These are phyloP conservation scores for Tyto alba DNA, from an alignment of 2,113 vertebrate genomes.

Conservation along the genomic window DNA sequence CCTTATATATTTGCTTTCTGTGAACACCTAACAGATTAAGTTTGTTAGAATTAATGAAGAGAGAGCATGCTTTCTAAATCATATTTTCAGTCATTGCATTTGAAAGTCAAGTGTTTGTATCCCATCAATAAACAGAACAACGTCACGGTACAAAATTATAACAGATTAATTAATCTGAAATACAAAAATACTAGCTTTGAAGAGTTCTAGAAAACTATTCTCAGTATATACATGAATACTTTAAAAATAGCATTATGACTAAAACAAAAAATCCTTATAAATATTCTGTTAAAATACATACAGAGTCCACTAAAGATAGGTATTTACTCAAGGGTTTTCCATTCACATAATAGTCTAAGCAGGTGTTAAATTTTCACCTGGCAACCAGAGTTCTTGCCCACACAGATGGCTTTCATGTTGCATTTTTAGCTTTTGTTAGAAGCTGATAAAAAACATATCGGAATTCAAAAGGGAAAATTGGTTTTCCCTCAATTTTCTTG, in stretches of 20 bases:
- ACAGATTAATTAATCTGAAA: background rate
- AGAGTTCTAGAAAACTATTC: background rate
- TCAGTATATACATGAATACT: background rate
- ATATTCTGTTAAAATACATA: background rate
- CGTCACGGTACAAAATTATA: background rate
- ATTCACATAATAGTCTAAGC: background rate
- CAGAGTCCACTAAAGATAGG: background rate
- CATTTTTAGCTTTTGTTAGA: background rate
- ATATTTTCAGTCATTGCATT: background rate
- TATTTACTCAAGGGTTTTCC: background rate
- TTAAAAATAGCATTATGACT: background rate
- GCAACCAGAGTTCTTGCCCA: background rate
- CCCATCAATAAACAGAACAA: background rate
- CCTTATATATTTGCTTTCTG: background rate
- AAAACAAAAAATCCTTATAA: background rate
- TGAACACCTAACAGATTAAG: background rate
- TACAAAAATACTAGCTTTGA: background rate
- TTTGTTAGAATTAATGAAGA: background rate
- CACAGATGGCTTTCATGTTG: background rate
- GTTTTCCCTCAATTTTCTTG: background rate
- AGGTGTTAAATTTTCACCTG: background rate
- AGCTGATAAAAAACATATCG: background rate
- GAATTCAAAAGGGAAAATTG: background rate
- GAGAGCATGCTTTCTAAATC: background rate
- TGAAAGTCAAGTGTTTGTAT: background rate